Percentiles rank a stretch among this genome's conserved stretches.
phyloP scores from a whole-genome alignment of 1,140 invertebrate species.

The Amyelois transitella region DNA sequence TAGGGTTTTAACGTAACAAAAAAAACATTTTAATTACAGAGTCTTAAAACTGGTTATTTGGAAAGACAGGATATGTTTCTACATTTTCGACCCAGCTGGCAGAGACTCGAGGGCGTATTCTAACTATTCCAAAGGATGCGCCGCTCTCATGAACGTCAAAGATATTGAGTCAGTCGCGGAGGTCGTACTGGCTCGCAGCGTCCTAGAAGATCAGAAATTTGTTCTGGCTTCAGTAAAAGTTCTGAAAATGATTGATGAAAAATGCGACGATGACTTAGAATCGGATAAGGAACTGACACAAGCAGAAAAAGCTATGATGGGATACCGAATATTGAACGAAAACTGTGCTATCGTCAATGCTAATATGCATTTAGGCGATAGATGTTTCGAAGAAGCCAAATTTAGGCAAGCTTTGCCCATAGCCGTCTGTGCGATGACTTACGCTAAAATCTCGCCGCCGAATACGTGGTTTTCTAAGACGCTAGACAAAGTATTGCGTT shows the following conservation, averaged over 20 bases:
- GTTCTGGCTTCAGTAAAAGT: constrained; percentile 66
- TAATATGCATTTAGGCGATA: constrained; percentile 73
- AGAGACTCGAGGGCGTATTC: constrained; percentile 58
- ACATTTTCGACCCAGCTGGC: constrained; percentile 73
- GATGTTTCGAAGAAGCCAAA: constrained; percentile 72
- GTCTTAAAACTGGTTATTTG: constrained; percentile 70
- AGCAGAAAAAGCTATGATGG: constrained; percentile 65
- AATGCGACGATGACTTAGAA: constrained; percentile 65
- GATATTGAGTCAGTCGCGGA: constrained; percentile 64
- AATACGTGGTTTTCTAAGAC: constrained; percentile 74
- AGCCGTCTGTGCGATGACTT: constrained; percentile 69
- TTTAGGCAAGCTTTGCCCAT: constrained; percentile 72
- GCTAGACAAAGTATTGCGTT: constrained; percentile 72
- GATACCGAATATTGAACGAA: constrained; percentile 70
- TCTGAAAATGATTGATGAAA: constrained; percentile 62
- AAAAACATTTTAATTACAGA: constrained; percentile 27
- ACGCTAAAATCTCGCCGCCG: constrained; percentile 73
- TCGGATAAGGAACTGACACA: constrained; percentile 60
- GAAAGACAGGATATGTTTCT: constrained; percentile 73
- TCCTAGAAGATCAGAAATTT: constrained; percentile 72
- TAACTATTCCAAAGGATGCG: constrained; percentile 58
- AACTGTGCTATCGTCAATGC: constrained; percentile 73
- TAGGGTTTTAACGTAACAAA: not conserved
- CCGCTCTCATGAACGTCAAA: constrained; percentile 71
- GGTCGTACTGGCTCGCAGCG: constrained; percentile 66